Base-by-base conservation (phyloP, 2,888 invertebrate species). In the Lottia gigantea region DNA sequence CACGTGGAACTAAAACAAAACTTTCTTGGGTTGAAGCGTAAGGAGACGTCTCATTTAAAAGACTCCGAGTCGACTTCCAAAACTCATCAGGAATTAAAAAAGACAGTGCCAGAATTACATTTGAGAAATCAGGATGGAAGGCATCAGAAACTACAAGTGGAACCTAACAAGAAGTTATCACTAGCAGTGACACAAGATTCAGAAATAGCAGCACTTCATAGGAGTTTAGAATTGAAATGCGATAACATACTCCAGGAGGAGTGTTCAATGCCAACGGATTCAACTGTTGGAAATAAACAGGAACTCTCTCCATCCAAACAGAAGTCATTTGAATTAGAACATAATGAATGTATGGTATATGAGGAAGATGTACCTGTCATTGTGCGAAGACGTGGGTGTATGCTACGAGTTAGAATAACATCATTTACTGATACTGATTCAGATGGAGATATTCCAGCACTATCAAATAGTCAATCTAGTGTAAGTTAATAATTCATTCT, bases 351-450 rank as follows among this genome's bases (percentile, higher is more conserved):
- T 0, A 84, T 83, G 46, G 80, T 85, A 23, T 84, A 82, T 64
- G 86, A 86, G 71, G 87, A 86, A 74, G 87, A 86, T 31, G 78
- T 85, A 2, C 86, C 86, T 1, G 86, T 87, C 25, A 86, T 87
- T 68, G 83, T 87, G 16, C 68, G 86, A 16, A 72, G 86, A 14
- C 79, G 87, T 8, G 87, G 87, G 46, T 85, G 85, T 68, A 85
- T 79, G 62, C 75, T 87, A 19, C 77, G 83, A 8, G 85, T 88
- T 16, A 76, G 85, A 64, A 87, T 88, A 45, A 83, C 85, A 0
- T 85, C 86, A 31, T 81, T 85, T 25, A 80, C 80, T 7, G 85
- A 84, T 61, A 64, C 67, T 14, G 71, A 72, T 49, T 68, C 74
- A n/a, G 73, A 76, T n/a, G 73, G 67, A 7, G 69, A 69, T 16